Evolutionary conservation across 2,888 invertebrate genomes (phyloP), one percentile per base, ranked within the genome.

Genomic region (Dolichopus griseipennis): DNA sequence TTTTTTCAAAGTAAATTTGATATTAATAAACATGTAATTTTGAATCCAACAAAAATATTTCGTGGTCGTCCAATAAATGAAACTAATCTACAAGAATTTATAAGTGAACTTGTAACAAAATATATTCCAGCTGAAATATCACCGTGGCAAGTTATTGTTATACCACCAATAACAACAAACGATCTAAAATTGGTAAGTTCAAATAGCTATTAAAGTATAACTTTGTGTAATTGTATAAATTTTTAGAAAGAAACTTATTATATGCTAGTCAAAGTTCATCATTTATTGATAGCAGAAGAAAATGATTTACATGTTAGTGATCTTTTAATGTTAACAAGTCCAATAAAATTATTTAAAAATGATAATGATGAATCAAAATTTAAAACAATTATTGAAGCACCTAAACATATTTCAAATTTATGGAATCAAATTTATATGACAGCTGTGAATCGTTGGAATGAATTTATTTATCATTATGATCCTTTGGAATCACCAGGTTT

Each of bases 111-210:
- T 69, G 86, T 91, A 34, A 88, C 90, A 4, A 92, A 91, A 81
- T 90, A 90, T 76, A 85, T 93, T 68, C 87, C 90, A 8, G 82
- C 83, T 1, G 87, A 88, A 67, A 83, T 87, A 68, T 88, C 93
- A 0, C 92, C 92, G 18, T 93, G 93, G 93, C 92, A 93, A 76
- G 86, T 92, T 67, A 86, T 88, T 61, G 84, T 92, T 1, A 89
- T 92, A 74, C 90, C 90, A 1, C 75, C 76, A 18, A 65, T 73
- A n/a, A 67, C 61, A 10, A 63, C 72, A 71, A 33, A 67, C 4
- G 22, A 1, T 20, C 10, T 1, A 21, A 62, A 10, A n/a, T 65
- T 5, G 68, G 37, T 65, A 69, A 69, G 1, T 70, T 73, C 3
- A 10, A 8, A 61, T 66, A 27, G 33, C 61, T 33, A n/a, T n/a